phyloP scores from a whole-genome alignment of 35 echinoderm and acorn worm species.

The Ophioderma brevispina region DNA sequence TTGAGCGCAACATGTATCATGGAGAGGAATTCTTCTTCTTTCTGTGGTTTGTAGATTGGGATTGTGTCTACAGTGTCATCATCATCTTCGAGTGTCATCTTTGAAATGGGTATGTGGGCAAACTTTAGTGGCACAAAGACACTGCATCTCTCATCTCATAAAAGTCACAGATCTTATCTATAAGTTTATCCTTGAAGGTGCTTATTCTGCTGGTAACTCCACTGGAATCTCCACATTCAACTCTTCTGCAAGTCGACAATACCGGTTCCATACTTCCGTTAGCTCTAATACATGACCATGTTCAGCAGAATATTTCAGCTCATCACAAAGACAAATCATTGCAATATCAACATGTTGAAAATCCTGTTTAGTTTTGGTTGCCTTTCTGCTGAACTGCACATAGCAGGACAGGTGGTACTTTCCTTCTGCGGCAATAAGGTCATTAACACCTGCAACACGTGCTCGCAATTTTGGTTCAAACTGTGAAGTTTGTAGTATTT shows the following conservation, averaged over 20 bases:
- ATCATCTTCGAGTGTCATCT: not conserved
- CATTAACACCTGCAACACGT: constrained; percentile 1
- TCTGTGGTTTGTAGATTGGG: not conserved
- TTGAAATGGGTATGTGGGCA: not conserved
- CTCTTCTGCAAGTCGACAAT: constrained; percentile 9
- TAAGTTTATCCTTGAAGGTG: constrained; percentile 35
- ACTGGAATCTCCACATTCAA: not conserved
- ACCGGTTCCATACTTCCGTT: constrained; percentile 32
- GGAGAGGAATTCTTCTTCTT: constrained; percentile 27
- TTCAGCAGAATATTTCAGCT: constrained; percentile 21
- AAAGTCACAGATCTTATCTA: not conserved
- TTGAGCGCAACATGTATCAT: constrained; percentile 39
- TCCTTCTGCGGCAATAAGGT: constrained; percentile 23
- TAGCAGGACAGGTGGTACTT: constrained; percentile 25
- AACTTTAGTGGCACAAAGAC: constrained; percentile 25
- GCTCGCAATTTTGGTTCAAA: not conserved
- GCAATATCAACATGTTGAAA: constrained; percentile 7
- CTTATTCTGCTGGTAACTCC: not conserved
- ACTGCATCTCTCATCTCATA: not conserved
- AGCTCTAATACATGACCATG: constrained; percentile 20
- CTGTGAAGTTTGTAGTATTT: not conserved
- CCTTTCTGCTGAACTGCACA: not conserved
- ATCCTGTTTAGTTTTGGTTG: constrained; percentile 10
- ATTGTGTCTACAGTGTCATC: not conserved
- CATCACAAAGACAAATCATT: constrained; percentile 48